Conservation (phyloP, 2,888 invertebrate genomes). For the Coleophora deauratella region DNA sequence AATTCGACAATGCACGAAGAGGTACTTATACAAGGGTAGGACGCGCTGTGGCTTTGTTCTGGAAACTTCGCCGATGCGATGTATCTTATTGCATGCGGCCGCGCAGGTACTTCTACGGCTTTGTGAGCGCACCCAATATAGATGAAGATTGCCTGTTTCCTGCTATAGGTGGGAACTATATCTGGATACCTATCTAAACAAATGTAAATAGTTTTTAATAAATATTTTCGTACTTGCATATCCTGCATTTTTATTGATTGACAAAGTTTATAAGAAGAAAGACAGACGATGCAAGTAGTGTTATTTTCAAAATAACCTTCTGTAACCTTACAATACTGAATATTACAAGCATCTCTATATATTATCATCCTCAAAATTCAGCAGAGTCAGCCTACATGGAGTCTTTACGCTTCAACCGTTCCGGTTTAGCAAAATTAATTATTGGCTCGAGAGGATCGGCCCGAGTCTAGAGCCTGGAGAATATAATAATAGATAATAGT, state of each 20-base stretch:
- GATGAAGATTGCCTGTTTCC: constrained; percentile 5
- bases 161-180: not conserved
- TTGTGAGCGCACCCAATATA: constrained; percentile 24
- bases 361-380: constrained; percentile 58
- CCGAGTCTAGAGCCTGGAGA: no score
- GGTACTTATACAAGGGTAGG: constrained; percentile 45
- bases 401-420: constrained; percentile 71
- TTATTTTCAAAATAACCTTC: no score
- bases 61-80: constrained; percentile 53
- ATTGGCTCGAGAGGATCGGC: constrained; percentile 69
- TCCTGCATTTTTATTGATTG: no score
- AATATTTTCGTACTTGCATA: no score
- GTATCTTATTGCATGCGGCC: constrained; percentile 57
- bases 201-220: no score
- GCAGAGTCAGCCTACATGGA: constrained; percentile 57
- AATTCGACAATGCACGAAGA: constrained; percentile 59
- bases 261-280: no score
- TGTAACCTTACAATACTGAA: constrained; percentile 25
- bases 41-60: constrained; percentile 62
- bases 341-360: constrained; percentile 53
- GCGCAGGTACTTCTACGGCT: constrained; percentile 35
- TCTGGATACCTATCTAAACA: no score
- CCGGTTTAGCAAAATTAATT: constrained; percentile 71
- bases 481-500: constrained; percentile 49
- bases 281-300: no score